Percentiles rank a stretch among this genome's conserved stretches.
Conservation (phyloP, 2,797 vertebrate genomes). For the Champsocephalus gunnari region DNA sequence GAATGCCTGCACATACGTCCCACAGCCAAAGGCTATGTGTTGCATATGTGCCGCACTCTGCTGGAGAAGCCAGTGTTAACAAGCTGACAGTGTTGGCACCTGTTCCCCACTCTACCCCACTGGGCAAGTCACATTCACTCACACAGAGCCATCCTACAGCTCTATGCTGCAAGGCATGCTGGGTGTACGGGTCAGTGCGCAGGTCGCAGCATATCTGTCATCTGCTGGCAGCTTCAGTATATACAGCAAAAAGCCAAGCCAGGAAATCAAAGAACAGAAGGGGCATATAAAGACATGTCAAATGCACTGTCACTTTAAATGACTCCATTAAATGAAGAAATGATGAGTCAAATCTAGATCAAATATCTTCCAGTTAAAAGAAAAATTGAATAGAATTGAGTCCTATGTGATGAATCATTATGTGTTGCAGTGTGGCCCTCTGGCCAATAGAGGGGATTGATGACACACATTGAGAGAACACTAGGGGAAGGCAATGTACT, state of each 20-base stretch:
- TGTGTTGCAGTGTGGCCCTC: constrained; percentile 18
- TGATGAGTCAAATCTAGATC: not conserved
- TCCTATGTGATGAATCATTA: not conserved
- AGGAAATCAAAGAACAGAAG: constrained; percentile 23
- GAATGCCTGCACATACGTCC: constrained; percentile 60
- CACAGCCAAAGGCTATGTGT: constrained; percentile 72
- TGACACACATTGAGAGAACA: not conserved
- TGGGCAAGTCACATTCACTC: constrained; percentile 63
- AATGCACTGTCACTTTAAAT: constrained; percentile 12
- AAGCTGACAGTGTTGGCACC: constrained; percentile 76
- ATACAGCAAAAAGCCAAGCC: constrained; percentile 4
- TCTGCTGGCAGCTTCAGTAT: constrained; percentile 48
- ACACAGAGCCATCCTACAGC: constrained; percentile 56
- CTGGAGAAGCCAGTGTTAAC: constrained; percentile 71
- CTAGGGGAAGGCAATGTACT: not conserved
- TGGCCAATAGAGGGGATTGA: constrained; percentile 35
- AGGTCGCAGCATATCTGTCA: constrained; percentile 60
- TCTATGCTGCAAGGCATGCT: constrained; percentile 53
- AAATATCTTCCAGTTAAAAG: not conserved
- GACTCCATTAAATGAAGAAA: constrained; percentile 3
- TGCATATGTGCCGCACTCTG: constrained; percentile 73
- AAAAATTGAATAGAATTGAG: not conserved
- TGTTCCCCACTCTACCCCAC: constrained; percentile 67
- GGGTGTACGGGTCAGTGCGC: constrained; percentile 64
- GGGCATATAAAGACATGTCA: constrained; percentile 24